Conservation (phyloP, 2,113 vertebrate genomes). For the Heloderma charlesbogerti region DNA sequence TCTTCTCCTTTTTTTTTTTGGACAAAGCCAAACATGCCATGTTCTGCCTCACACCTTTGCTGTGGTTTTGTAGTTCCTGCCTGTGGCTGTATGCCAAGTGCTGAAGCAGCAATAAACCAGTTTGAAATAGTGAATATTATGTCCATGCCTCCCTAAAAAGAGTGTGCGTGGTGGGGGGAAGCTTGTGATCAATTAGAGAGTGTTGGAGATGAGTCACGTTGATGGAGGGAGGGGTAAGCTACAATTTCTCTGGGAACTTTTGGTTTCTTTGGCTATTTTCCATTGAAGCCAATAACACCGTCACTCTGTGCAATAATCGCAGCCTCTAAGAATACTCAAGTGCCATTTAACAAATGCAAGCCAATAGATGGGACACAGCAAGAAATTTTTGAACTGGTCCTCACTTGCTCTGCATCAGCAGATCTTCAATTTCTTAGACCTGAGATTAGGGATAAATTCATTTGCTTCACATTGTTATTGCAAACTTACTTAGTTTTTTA, state of each 20-base stretch:
- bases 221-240: not conserved
- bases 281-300: not conserved
- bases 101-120: not conserved
- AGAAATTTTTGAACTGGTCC: not conserved
- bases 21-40: not conserved
- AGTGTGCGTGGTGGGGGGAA: no score
- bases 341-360: not conserved
- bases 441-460: no score
- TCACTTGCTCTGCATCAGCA: not conserved
- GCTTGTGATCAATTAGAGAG: not conserved
- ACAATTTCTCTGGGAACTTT: not conserved
- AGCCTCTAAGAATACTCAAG: not conserved
- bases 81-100: not conserved
- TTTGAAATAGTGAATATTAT: not conserved
- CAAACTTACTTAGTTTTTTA: no score
- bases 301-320: not conserved
- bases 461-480: no score
- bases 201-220: not conserved
- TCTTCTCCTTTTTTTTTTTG: not conserved
- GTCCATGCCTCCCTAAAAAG: not conserved
- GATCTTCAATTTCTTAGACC: not conserved
- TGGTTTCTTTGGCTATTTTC: not conserved
- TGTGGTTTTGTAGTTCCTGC: not conserved
- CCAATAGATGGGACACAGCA: not conserved
- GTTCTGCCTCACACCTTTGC: not conserved